A percentile compares a stretch with the other conserved stretches of the same genome.
These are phyloP conservation scores for Pseudanteris insignis DNA, from an alignment of 2,888 invertebrate genomes.

Conservation along the genomic window DNA sequence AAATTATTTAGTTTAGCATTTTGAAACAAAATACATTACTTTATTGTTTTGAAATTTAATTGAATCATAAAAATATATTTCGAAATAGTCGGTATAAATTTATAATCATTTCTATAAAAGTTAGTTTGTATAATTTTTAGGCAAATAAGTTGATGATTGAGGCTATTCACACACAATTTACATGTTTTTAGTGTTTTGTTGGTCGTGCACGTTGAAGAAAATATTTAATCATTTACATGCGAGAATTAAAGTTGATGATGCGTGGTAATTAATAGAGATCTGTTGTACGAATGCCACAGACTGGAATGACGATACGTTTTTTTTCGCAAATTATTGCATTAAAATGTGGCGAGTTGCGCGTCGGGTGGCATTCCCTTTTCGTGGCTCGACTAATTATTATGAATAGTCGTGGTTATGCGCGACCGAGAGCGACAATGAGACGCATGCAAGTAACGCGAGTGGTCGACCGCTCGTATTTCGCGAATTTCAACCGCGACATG, in stretches of 20 bases:
- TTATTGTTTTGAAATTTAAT: too few relatives aligned
- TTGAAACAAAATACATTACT: too few relatives aligned
- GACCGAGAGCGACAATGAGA: constrained; percentile 45
- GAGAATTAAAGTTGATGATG: constrained; percentile 19
- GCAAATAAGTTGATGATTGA: too few relatives aligned
- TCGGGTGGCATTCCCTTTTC: constrained; percentile 51
- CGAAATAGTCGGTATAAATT: too few relatives aligned
- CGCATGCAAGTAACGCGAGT: constrained; percentile 37
- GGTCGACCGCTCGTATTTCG: constrained; percentile 37
- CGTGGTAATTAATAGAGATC: constrained; percentile 36
- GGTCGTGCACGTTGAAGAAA: too few relatives aligned
- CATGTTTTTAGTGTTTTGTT: too few relatives aligned
- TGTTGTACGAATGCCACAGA: constrained; percentile 21
- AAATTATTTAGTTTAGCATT: too few relatives aligned
- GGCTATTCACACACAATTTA: too few relatives aligned
- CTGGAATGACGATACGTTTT: constrained; percentile 14
- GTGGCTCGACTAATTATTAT: constrained; percentile 57
- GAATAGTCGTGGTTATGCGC: constrained; percentile 49
- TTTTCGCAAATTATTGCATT: constrained; percentile 39
- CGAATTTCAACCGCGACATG: constrained; percentile 43
- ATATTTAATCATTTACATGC: too few relatives aligned
- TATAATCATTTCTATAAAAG: too few relatives aligned
- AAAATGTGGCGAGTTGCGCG: constrained; percentile 21
- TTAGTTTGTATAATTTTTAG: too few relatives aligned
- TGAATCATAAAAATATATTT: too few relatives aligned